Evolutionary conservation across 2,113 vertebrate genomes (phyloP), one percentile per base, ranked within the genome.

Genomic region (Arvicanthis niloticus): DNA sequence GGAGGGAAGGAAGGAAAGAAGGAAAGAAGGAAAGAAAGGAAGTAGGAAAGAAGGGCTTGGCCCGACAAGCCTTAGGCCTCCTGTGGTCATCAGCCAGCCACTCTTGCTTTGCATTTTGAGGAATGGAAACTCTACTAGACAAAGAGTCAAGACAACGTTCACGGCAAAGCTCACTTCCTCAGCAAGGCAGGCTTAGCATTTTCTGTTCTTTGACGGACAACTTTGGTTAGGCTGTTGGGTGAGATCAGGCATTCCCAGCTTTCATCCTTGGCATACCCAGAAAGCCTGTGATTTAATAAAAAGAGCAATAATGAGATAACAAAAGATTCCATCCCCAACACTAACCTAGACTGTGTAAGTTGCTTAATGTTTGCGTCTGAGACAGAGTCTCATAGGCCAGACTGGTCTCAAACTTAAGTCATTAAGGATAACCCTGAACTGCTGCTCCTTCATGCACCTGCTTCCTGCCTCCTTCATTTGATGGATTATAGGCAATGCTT

Each of bases 51-150:
- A 37, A 40, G 67, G 48, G 10, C 53, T 42, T 86, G 80, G 82
- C 78, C 67, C 88, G 82, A 65, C 22, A 77, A n/a, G 72, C 29
- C 45, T 95, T 87, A 62, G 34, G n/a, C 22, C 48, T 92, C 42
- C 29, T 62, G 5, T 22, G 56, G 34, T 75, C 92, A 58, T 91
- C 91, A 96, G 19, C 58, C 58, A 93, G 73, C 76, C 73, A 87
- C 81, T 93, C 68, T 53, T 81, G 45, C 51, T 40, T 91, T 94
- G 45, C 34, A 80, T 80, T 89, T 96, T 70, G 58, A 89, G 92
- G 85, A 82, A 82, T 58, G 48, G 56, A 68, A 77, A 75, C 31
- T 45, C 82, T 75, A 87, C 0, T 9, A 37, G 60, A 86, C 77
- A 80, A 76, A 93, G 31, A 95, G 17, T 68, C 73, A 77, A 53